A percentile compares a stretch with the other conserved stretches of the same genome.
These are phyloP conservation scores for Seriola dumerili DNA, from an alignment of 2,113 vertebrate genomes.

Conservation along the genomic window DNA sequence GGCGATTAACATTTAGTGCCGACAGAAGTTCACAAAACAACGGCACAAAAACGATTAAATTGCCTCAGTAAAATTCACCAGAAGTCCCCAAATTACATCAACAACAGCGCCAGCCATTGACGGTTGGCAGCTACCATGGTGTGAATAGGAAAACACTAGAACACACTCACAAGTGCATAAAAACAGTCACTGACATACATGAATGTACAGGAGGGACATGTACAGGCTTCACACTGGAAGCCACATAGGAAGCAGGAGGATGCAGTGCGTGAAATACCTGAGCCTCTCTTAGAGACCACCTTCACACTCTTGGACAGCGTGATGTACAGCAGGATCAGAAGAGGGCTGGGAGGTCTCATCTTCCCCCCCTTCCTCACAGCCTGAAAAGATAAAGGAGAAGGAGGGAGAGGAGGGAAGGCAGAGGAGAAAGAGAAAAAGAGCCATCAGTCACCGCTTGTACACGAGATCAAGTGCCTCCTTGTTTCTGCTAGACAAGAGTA, in stretches of 20 bases:
- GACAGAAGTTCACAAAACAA: slow-evolving; percentile 2
- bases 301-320: slow-evolving; percentile 79
- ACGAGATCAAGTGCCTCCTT: slow-evolving; percentile 56
- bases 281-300: slow-evolving; percentile 84
- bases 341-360: slow-evolving; percentile 83
- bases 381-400: slow-evolving; percentile 47
- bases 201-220: background rate
- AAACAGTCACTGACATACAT: background rate
- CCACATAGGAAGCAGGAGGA: background rate
- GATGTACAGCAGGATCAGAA: slow-evolving; percentile 82
- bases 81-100: slow-evolving; percentile 21
- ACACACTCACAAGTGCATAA: background rate
- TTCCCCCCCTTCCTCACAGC: slow-evolving; percentile 78
- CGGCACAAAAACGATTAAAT: background rate
- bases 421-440: slow-evolving; percentile 30
- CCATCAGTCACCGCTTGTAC: slow-evolving; percentile 57
- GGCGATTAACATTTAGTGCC: background rate
- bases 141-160: background rate
- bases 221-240: background rate
- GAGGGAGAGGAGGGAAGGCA: slow-evolving; percentile 2
- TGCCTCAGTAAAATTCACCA: background rate
- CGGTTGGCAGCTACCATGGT: background rate
- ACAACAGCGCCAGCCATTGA: background rate
- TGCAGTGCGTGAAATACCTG: slow-evolving; percentile 67
- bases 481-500: slow-evolving; percentile 43